phyloP scores from a whole-genome alignment of 2,797 vertebrate species.

The Anolis apletophallus region DNA sequence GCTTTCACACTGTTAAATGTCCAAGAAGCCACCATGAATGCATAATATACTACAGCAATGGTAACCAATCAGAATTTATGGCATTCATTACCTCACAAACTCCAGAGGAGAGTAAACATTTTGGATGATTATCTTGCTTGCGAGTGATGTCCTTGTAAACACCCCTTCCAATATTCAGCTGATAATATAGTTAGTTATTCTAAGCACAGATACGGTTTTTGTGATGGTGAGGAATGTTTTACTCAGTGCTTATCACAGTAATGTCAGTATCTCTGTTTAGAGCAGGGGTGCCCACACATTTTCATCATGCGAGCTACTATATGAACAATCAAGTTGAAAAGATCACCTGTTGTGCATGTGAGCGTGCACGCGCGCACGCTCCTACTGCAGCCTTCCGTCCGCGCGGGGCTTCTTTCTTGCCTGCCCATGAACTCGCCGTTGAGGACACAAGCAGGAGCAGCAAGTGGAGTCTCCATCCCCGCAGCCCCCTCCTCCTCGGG shows the following conservation, averaged over 20 bases:
- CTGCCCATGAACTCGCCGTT: too few relatives aligned
- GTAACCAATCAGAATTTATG: background rate
- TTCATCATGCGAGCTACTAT: too few relatives aligned
- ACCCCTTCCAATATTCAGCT: background rate
- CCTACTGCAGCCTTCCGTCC: too few relatives aligned
- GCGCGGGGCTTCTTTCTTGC: too few relatives aligned
- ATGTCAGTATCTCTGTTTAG: background rate
- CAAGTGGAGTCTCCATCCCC: too few relatives aligned
- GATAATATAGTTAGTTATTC: background rate
- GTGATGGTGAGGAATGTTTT: background rate
- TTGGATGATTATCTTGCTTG: background rate
- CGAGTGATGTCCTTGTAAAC: background rate
- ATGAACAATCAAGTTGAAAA: too few relatives aligned
- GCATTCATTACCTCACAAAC: constrained; percentile 4
- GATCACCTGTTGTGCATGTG: too few relatives aligned
- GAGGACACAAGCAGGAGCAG: too few relatives aligned
- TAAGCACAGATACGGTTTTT: background rate
- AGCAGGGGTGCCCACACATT: too few relatives aligned
- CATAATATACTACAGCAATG: background rate
- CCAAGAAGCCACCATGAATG: background rate
- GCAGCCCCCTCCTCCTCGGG: too few relatives aligned
- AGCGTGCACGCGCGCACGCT: too few relatives aligned
- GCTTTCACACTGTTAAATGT: background rate
- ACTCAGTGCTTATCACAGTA: background rate
- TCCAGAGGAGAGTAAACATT: background rate